Base-by-base conservation (phyloP, 2,888 invertebrate genomes). In the Meghimatium bilineatum region DNA sequence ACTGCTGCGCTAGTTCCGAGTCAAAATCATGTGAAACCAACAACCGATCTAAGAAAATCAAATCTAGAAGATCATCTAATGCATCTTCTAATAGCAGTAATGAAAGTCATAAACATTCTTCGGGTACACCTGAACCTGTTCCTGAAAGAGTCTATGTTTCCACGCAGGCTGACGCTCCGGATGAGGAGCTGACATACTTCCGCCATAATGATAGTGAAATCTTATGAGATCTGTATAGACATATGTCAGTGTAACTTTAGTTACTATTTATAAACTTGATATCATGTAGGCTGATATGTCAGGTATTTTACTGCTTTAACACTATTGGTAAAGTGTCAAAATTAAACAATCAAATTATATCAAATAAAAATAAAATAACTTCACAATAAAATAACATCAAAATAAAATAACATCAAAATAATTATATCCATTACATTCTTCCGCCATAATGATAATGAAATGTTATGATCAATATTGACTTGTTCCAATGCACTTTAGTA, bases 31-130 rank as follows among this genome's bases (percentile, higher is more conserved):
- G 56, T 14, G 14, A 23, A n/a, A 12, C 26, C 12, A 29, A 60
- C 23, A 6, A 17, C n/a, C 60, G 29, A 56, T 23, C 52, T 44
- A 72, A 44, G 52, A 66, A 74, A 66, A 26, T 49, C 0, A 75
- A 52, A 69, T 60, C 72, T 29, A 36, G 84, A 44, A 81, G 84
- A 2, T 82, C 82, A 14, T 86, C 86, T 17, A 86, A 84, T 34
- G 77, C 86, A 1, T 86, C 86, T 14, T 86, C 86, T 10, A 86
- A 69, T 76, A 82, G 84, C 26, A 86, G 86, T 36, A 84, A 86
- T 44, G 84, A 86, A 29, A 84, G 80, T 44, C 75, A 44, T 20
- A 76, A 75, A 44, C 49, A 38, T 17, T 12, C 71, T n/a, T 63
- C 84, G 6, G 32, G 63, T 17, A 80, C 80, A 23, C 63, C 76